phyloP scores from a whole-genome alignment of 2,888 invertebrate species.

The Litoditis marina region DNA sequence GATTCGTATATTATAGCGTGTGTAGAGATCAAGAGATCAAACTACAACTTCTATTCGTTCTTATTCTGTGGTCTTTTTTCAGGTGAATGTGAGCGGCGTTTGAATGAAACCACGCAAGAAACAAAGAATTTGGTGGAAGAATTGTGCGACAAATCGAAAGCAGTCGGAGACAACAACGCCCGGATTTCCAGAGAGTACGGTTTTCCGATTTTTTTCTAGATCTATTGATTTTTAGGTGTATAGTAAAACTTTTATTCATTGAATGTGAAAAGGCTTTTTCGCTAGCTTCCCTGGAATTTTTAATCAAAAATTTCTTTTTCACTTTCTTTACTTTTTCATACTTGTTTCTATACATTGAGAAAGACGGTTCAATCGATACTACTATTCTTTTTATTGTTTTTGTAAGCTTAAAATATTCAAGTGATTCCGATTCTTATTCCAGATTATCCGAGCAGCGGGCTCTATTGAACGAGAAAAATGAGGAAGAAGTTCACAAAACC shows the following conservation, averaged over 20 bases:
- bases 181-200: slow-evolving; percentile 12
- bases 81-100: slow-evolving; percentile 13
- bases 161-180: slow-evolving; percentile 3
- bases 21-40: too few relatives aligned
- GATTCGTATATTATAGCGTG: too few relatives aligned
- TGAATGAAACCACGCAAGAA: slow-evolving; percentile 5
- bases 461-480: neutral
- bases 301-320: too few relatives aligned
- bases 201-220: neutral
- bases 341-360: too few relatives aligned
- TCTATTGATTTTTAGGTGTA: neutral
- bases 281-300: too few relatives aligned
- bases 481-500: neutral
- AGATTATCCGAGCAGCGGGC: slow-evolving; percentile 6
- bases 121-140: slow-evolving; percentile 12
- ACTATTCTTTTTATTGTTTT: too few relatives aligned
- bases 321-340: too few relatives aligned
- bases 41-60: too few relatives aligned
- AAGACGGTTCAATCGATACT: too few relatives aligned
- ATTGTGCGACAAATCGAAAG: slow-evolving; percentile 8
- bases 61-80: too few relatives aligned
- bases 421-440: neutral
- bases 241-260: too few relatives aligned
- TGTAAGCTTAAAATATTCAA: neutral
- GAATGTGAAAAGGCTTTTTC: too few relatives aligned